Base-by-base conservation (phyloP, 2,113 vertebrate genomes). In the Felis chaus region DNA sequence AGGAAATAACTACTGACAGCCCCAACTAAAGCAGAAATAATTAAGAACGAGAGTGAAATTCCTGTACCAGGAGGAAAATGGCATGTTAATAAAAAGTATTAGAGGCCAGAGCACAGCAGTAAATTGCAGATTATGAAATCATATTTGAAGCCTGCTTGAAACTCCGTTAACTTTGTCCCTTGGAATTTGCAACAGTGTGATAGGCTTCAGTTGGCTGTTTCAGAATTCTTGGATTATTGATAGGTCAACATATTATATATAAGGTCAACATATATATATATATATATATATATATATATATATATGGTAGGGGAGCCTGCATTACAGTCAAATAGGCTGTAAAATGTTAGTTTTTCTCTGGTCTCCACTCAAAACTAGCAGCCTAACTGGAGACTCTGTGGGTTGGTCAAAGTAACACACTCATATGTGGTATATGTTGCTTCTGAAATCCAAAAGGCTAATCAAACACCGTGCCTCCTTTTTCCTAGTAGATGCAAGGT, bases 1-100 rank as follows among this genome's bases (percentile, higher is more conserved):
- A 96, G 97, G 97, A 97, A 97, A 97, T 97, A 31, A 94, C 83
- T 71, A 1, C 74, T 88, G 95, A 96, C 89, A 97, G 94, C 18
- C 53, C 92, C 50, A 92, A 65, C 69, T 65, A 94, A 71, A 85
- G 90, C 73, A 95, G 65, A 80, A 85, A 45, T 73, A 96, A 96
- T 96, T 95, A 96, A 91, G 84, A 91, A 86, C 27, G 87, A 96
- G 0, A 84, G 57, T 29, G n/a, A 76, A 29, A 66, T 57, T 95
- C 66, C 97, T 82, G 87, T 27, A 87, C 14, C 31, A 61, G 94
- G 88, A 71, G 91, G 93, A 95, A 94, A 89, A 83, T 50, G 31
- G 71, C 45, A 63, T 48, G 31, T 93, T 91, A 92, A 95, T 96
- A 57, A 61, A 66, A 96, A 66, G 27, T 36, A 57, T 76, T 41